A percentile compares a stretch with the other conserved stretches of the same genome.
These are phyloP conservation scores for Asbolus verrucosus DNA, from an alignment of 1,140 invertebrate species.

Conservation along the genomic window DNA sequence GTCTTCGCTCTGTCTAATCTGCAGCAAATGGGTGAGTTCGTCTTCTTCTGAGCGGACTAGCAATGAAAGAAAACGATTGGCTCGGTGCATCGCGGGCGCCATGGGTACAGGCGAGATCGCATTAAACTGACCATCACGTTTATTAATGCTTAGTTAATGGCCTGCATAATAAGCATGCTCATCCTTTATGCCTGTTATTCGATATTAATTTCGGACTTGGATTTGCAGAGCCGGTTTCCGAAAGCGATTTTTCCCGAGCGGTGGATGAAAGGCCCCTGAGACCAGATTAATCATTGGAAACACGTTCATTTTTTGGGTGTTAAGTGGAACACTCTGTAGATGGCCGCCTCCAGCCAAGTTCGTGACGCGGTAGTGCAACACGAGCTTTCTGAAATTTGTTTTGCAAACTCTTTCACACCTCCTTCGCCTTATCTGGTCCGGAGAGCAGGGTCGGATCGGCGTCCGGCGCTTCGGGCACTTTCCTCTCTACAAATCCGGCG, in stretches of 20 bases:
- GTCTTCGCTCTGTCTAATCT: conserved; percentile 7
- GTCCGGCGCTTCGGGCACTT: conserved; percentile 30
- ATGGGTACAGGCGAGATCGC: background rate
- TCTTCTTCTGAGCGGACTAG: background rate
- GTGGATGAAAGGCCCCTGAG: no score
- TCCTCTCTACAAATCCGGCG: conserved; percentile 30
- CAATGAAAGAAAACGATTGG: background rate
- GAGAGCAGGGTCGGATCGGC: no score
- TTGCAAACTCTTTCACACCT: conserved; percentile 15
- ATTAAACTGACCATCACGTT: conserved; percentile 33
- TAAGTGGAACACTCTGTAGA: no score
- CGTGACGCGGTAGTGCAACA: background rate
- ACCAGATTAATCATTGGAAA: no score
- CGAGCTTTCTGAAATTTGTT: conserved; percentile 2
- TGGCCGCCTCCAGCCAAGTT: no score
- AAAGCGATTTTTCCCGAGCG: no score
- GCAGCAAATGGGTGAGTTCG: background rate
- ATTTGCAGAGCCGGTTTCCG: no score
- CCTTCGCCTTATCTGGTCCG: conserved; percentile 24
- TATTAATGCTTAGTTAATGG: conserved; percentile 37
- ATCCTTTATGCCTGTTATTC: conserved; percentile 11
- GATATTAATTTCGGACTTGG: conserved; percentile 18
- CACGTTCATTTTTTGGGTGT: no score
- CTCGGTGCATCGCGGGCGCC: conserved; percentile 7
- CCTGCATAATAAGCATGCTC: conserved; percentile 27